These are phyloP conservation scores for Camponotus pennsylvanicus DNA, from an alignment of 1,140 invertebrate species.

Conservation along the genomic window DNA sequence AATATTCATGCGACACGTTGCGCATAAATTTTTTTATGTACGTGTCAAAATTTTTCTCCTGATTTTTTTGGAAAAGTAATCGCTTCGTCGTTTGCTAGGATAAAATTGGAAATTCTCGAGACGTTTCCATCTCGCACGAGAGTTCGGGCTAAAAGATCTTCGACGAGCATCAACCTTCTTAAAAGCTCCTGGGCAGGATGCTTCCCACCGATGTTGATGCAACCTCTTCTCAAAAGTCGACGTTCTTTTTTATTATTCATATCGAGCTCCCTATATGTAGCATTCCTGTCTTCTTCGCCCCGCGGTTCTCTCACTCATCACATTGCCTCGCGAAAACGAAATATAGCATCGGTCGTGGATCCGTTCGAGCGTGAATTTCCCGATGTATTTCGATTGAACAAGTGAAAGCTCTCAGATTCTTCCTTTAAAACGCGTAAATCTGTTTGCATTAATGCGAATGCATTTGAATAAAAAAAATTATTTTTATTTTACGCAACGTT, in stretches of 20 bases:
- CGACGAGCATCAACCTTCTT: slow-evolving; percentile 13
- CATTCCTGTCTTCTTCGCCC: not conserved
- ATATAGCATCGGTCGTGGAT: slow-evolving; percentile 24
- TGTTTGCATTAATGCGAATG: not conserved
- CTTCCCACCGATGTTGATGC: slow-evolving; percentile 57
- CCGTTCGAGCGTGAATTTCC: slow-evolving; percentile 54
- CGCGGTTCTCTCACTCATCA: not conserved
- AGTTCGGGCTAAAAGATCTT: slow-evolving; percentile 10
- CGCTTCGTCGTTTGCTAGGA: not conserved
- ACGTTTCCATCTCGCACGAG: not conserved
- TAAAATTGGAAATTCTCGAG: slow-evolving; percentile 17
- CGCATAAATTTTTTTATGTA: not conserved
- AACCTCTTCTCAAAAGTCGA: slow-evolving; percentile 40
- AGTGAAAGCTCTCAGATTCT: slow-evolving; percentile 39
- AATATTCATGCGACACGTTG: not conserved
- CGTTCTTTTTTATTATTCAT: slow-evolving; percentile 70
- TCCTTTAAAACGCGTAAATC: not conserved
- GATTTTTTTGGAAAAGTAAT: not conserved
- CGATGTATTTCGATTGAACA: slow-evolving; percentile 48
- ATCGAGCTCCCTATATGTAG: slow-evolving; percentile 19
- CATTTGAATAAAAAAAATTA: not conserved
- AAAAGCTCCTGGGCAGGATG: slow-evolving; percentile 18
- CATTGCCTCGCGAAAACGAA: slow-evolving; percentile 41
- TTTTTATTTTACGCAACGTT: not conserved
- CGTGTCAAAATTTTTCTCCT: not conserved